A percentile compares a stretch with the other conserved stretches of the same genome.
Conservation (phyloP, 2,797 vertebrate genomes). For the Acanthiza pusilla region DNA sequence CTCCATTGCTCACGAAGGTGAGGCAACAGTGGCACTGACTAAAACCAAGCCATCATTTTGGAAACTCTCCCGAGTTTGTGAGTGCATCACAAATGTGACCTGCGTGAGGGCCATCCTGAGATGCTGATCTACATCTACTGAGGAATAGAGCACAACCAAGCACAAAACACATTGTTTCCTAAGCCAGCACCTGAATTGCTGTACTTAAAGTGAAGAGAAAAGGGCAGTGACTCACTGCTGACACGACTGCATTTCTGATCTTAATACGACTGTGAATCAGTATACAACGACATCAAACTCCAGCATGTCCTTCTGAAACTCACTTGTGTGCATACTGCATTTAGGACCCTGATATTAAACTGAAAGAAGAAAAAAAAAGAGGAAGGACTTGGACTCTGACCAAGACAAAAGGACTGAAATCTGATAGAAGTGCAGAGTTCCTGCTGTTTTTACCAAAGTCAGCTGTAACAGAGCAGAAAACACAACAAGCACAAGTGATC, state of each 20-base stretch:
- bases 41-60: not conserved
- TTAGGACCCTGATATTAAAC: not conserved
- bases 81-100: fast-evolving
- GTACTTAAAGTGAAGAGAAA: not conserved
- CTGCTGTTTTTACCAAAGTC: not conserved
- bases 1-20: not conserved
- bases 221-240: not conserved
- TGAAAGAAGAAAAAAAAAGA: not conserved
- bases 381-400: not conserved
- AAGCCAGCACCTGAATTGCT: not conserved
- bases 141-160: not conserved
- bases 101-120: fast-evolving
- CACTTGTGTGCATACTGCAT: fast-evolving
- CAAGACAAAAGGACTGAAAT: not conserved
- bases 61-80: not conserved
- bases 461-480: not conserved
- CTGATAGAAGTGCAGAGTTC: not conserved
- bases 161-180: not conserved
- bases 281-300: not conserved
- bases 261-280: not conserved
- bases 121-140: not conserved
- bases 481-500: not conserved
- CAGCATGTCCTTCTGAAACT: not conserved
- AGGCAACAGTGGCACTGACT: not conserved
- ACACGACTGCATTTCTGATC: not conserved